These are phyloP conservation scores for Charina bottae DNA, from an alignment of 2,113 vertebrate genomes.

Conservation along the genomic window DNA sequence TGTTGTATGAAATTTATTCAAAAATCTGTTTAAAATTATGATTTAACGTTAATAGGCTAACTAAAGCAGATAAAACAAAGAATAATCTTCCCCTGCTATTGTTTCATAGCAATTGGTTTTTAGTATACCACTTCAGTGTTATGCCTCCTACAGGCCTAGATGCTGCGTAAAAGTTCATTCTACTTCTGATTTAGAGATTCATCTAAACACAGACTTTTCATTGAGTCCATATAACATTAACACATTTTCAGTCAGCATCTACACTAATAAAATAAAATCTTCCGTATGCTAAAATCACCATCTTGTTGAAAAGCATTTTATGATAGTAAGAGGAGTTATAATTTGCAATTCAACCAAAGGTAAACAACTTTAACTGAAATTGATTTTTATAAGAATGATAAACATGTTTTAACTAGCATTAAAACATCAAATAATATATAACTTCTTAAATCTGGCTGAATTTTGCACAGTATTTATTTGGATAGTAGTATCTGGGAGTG, in stretches of 20 bases:
- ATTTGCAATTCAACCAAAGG: not conserved
- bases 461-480: not conserved
- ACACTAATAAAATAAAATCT: not conserved
- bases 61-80: not conserved
- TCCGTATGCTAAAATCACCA: not conserved
- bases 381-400: constrained; percentile 1
- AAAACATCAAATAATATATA: not conserved
- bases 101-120: not conserved
- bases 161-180: not conserved
- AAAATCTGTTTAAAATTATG: not conserved
- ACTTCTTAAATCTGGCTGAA: not conserved
- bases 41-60: not conserved
- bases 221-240: not conserved
- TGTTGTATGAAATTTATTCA: not conserved
- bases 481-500: not conserved
- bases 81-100: not conserved
- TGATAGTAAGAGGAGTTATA: not conserved
- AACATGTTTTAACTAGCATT: not conserved
- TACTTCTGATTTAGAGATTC: not conserved
- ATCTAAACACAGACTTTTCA: not conserved
- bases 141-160: not conserved
- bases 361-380: not conserved
- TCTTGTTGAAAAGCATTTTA: not conserved
- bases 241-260: not conserved
- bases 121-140: not conserved